Base-by-base conservation (phyloP, 2,888 invertebrate species). In the Parthenolecanium corni region DNA sequence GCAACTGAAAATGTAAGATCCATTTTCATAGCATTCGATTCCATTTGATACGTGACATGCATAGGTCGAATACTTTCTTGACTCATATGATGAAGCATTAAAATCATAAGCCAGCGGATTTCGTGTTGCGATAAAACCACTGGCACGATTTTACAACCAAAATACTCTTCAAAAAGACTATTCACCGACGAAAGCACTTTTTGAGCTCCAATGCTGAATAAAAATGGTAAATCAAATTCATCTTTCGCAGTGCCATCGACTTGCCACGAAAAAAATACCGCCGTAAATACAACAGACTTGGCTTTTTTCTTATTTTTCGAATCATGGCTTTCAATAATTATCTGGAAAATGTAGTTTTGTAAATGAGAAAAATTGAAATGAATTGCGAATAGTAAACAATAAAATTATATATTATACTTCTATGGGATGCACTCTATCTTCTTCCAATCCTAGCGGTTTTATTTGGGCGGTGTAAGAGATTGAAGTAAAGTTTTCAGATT, bases 201-300 rank as follows among this genome's bases (percentile, higher is more conserved):
- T 25, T 61, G 61, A 25, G 38, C 9, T 5, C 51, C 61, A 25
- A 20, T 40, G 23, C 36, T 36, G 38, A 38, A 61, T 24, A 61
- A 3, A 24, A 38, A 51, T 11, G 61, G 51, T 36, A 58, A 47
- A 20, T 58, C 31, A 14, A 49, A n/a, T 23, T 57, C 6, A 11
- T 49, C 49, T 49, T 21, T 11, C 12, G 11, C 46, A n/a, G 61
- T 21, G 18, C 3, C 6, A 36, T 36, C 49, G 3, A n/a, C 20
- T 23, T 21, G 47, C 61, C 61, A 61, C 2, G 61, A 49, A 12
- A 51, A 51, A 49, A 61, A 61, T 40, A 61, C 38, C 16, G 49
- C 61, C 21, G 36, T 36, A 23, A 49, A 61, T 23, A 61, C 24
- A 2, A 20, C 16, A 25, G 44, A 16, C n/a, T 42, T 42, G 4